Percentiles rank a stretch among this genome's conserved stretches.
phyloP scores from a whole-genome alignment of 2,888 invertebrate genomes.

The Melangyna quadrimaculata region DNA sequence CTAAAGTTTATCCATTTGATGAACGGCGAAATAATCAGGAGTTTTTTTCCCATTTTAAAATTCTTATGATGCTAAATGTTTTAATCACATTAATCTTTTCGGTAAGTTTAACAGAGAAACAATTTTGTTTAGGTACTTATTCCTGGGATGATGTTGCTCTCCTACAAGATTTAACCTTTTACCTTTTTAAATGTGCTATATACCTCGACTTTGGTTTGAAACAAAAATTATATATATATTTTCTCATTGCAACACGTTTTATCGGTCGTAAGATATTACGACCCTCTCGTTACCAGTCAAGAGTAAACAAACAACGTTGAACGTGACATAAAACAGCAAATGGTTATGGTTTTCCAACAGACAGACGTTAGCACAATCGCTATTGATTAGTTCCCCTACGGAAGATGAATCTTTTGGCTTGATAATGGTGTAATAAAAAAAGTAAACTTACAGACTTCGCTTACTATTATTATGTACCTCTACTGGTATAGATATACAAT shows the following conservation, averaged over 20 bases:
- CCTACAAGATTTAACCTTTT: not conserved
- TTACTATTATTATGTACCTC: not conserved
- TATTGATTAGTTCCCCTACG: not conserved
- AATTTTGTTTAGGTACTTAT: not conserved
- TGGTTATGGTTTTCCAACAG: not conserved
- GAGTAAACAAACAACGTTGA: not conserved
- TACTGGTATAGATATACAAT: too few relatives aligned
- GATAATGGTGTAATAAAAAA: not conserved
- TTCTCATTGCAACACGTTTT: not conserved
- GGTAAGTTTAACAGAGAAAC: not conserved
- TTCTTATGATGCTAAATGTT: not conserved
- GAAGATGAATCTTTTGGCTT: not conserved
- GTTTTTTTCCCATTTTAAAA: not conserved
- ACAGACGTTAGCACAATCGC: not conserved
- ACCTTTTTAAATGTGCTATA: not conserved
- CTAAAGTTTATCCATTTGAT: not conserved
- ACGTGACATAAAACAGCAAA: not conserved
- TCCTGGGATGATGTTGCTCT: not conserved
- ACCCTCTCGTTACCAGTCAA: not conserved
- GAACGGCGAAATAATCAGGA: not conserved
- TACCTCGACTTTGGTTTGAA: not conserved
- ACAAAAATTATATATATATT: not conserved
- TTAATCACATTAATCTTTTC: not conserved
- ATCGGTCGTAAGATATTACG: not conserved
- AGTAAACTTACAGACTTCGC: not conserved